Conservation (phyloP, 1,140 invertebrate species). For the Maniola jurtina region DNA sequence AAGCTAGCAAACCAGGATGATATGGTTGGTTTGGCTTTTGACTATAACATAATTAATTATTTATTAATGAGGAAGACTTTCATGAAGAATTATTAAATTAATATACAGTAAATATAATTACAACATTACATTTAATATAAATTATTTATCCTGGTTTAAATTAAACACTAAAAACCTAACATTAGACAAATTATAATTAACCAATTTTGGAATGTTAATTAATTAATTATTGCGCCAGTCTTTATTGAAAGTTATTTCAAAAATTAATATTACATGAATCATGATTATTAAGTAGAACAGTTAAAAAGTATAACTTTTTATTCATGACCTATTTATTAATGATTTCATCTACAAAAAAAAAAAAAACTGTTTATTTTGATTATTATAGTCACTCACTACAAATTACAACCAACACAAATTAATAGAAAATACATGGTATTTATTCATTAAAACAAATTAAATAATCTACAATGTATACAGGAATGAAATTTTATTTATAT, state of each 20-base stretch:
- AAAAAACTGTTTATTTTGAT: no score
- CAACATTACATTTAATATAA: slow-evolving; percentile 55
- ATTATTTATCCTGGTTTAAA: slow-evolving; percentile 44
- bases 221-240: slow-evolving; percentile 49
- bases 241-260: slow-evolving; percentile 28
- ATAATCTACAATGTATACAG: no score
- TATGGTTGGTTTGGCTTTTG: no score
- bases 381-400: no score
- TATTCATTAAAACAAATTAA: no score
- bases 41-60: neutral
- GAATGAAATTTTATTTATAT: no score
- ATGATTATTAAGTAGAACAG: neutral
- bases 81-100: slow-evolving; percentile 23
- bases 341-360: no score
- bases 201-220: slow-evolving; percentile 55
- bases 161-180: slow-evolving; percentile 27
- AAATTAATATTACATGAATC: neutral
- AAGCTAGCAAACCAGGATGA: no score
- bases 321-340: neutral
- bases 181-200: slow-evolving; percentile 32
- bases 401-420: no score
- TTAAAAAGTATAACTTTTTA: neutral
- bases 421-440: no score
- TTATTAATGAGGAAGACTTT: slow-evolving; percentile 48
- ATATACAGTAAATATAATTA: slow-evolving; percentile 36